Conservation (phyloP, 2,113 vertebrate genomes). For the Cyrtonyx montezumae region DNA sequence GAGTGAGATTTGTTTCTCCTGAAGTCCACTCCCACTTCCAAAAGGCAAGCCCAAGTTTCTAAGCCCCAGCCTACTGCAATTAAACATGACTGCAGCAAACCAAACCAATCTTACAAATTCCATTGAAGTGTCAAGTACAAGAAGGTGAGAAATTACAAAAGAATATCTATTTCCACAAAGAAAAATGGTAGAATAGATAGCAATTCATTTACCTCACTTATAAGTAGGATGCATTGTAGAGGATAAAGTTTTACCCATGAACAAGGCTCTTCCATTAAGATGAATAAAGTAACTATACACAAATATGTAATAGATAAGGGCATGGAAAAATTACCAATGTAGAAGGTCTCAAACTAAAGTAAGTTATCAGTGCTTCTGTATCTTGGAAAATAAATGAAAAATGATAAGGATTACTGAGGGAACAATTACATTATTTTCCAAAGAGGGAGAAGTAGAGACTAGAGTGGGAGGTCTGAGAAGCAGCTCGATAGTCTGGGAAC, state of each 20-base stretch:
- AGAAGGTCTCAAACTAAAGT: not conserved
- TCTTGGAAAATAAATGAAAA: not conserved
- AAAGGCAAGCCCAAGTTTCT: not conserved
- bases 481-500: not conserved
- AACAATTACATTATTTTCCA: not conserved
- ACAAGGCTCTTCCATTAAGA: not conserved
- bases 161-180: not conserved
- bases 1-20: not conserved
- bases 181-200: not conserved
- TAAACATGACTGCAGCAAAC: not conserved
- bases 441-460: not conserved
- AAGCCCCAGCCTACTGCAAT: not conserved
- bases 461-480: not conserved
- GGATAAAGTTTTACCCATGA: not conserved
- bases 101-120: not conserved
- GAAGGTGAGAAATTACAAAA: not conserved
- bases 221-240: fast-evolving
- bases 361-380: not conserved
- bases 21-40: not conserved
- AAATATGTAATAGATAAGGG: not conserved
- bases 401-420: not conserved
- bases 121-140: not conserved
- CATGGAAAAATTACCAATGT: not conserved
- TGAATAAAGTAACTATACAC: not conserved
- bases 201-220: not conserved